Evolutionary conservation across 2,797 vertebrate species (phyloP).

Genomic region (Moxostoma hubbsi): DNA sequence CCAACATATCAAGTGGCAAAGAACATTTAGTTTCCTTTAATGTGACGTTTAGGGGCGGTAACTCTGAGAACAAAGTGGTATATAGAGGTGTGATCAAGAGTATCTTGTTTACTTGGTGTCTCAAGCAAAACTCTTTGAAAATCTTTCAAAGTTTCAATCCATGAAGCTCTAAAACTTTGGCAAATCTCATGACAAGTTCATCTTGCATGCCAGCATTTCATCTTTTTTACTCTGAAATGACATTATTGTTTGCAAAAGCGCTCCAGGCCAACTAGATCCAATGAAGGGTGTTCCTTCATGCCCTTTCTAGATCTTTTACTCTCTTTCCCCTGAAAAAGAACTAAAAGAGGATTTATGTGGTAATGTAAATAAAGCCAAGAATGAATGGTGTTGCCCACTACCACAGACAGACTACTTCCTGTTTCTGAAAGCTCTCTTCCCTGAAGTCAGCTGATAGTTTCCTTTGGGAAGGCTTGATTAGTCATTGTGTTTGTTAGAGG

Average conservation of each 20-base stretch:
- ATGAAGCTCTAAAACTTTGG: not conserved
- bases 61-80: too few species aligned
- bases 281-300: conserved; percentile 11
- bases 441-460: not conserved
- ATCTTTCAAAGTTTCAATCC: too few species aligned
- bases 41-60: too few species aligned
- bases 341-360: conserved; percentile 15
- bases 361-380: not conserved
- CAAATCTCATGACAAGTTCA: not conserved
- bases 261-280: conserved; percentile 20
- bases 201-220: not conserved
- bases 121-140: too few species aligned
- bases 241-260: conserved; percentile 12
- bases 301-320: not conserved
- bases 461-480: too few species aligned
- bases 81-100: too few species aligned
- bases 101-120: too few species aligned
- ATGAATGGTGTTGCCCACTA: not conserved
- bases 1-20: too few species aligned
- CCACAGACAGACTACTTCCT: conserved; percentile 4
- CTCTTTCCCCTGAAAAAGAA: conserved; percentile 4
- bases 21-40: too few species aligned
- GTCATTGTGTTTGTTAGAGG: too few species aligned
- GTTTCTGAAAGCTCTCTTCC: not conserved
- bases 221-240: conserved; percentile 9